A percentile compares a stretch with the other conserved stretches of the same genome.
These are phyloP conservation scores for Mylabris sibirica DNA, from an alignment of 2,888 invertebrate species.

Conservation along the genomic window DNA sequence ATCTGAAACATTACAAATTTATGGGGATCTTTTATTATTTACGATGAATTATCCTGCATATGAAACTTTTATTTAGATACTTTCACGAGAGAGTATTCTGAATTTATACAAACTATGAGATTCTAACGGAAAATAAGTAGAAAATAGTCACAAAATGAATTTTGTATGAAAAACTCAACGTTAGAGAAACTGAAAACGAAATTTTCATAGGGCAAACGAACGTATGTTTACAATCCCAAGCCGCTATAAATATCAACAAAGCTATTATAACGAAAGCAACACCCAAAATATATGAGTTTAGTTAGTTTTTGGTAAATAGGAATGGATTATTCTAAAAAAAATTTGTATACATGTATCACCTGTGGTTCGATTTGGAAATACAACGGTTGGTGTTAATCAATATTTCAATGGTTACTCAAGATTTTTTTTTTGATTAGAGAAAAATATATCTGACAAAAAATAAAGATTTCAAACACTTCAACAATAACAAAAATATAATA, in stretches of 20 bases:
- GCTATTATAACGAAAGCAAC: constrained; percentile 27
- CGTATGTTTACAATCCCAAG: constrained; percentile 29
- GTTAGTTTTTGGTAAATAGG: constrained; percentile 2
- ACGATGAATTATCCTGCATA: neutral
- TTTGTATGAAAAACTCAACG: neutral
- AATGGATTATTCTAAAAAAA: neutral
- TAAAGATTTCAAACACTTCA: neutral
- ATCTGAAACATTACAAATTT: neutral
- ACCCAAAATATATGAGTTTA: constrained; percentile 30
- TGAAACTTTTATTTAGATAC: neutral
- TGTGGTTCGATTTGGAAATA: neutral
- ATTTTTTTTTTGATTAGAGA: neutral
- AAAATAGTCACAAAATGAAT: neutral
- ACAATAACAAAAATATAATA: too few relatives aligned
- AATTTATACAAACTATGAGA: neutral
- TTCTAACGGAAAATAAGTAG: neutral
- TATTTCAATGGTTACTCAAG: neutral
- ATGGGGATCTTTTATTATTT: neutral
- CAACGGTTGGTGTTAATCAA: neutral
- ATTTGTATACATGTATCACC: neutral
- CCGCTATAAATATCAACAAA: constrained; percentile 31
- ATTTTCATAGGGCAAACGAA: constrained; percentile 18
- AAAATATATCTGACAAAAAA: neutral
- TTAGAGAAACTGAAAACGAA: constrained; percentile 7
- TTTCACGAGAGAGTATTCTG: neutral